Evolutionary conservation across 2,888 invertebrate species (phyloP), one percentile per base, ranked within the genome.

Genomic region (Epistrophella euchroma): DNA sequence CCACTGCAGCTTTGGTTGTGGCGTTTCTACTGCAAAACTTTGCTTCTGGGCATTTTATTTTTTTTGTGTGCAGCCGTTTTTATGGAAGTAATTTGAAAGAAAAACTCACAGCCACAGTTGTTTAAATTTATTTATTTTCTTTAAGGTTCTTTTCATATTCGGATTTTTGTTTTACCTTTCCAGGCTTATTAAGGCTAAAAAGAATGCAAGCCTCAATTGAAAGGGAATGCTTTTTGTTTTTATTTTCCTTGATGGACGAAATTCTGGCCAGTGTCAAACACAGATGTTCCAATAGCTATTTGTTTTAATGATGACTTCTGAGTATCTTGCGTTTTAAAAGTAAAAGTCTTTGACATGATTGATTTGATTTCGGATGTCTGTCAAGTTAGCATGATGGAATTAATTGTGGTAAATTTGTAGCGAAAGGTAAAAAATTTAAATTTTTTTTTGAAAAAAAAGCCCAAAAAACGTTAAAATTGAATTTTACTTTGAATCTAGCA

Each of bases 21-120:
- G 0, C n/a, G 5, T 15, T 66, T 15, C 32, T 47, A 35, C 64
- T 47, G 70, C 55, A 47, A 74, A 32, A 64, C 52, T 52, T 28
- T 32, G 83, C 79, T 71, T 56, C 79, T 79, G 83, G 83, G 64
- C 79, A 84, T 62, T 32, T 68, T 25, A 11, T 68, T 13, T 3
- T 25, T 2, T 13, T 22, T 7, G 45, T 37, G 35, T 60, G 11
- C 45, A 13, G 52, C 11, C 17, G n/a, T 43, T 22, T 66, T 66
- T n/a, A n/a, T 7, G 72, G 19, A 32, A 62, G 6, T 5, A 28
- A 28, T 5, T 3, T 4, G 4, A 28, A 55, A 58, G 17, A 28
- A 43, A 13, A 22, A 52, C 11, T 50, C 58, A 68, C 58, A 68
- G 66, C 45, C 72, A 78, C 37, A 70, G 52, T 60, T 47, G 74